Evolutionary conservation across 2,888 invertebrate genomes (phyloP), one percentile per base, ranked within the genome.

Genomic region (Acanthosepion lycidas): DNA sequence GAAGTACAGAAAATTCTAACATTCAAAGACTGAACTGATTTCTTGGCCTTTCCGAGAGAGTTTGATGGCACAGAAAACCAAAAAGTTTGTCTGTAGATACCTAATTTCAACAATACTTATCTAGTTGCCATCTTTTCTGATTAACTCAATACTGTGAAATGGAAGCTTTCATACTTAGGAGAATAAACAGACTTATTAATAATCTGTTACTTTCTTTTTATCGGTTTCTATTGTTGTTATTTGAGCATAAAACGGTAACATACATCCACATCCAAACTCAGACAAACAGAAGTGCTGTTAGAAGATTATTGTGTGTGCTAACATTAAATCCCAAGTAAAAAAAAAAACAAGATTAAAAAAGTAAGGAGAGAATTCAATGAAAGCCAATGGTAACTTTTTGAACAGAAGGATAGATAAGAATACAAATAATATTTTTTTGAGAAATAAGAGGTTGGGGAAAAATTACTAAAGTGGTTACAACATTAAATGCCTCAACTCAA

Each of bases 21-120:
- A 64, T 55, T 94, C 33, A 95, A 94, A 94, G 92, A 95, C 95
- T 95, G 95, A 48, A 95, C 95, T 92, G 95, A 95, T 91, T 95
- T 94, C 64, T 95, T 33, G 78, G 78, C 78, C 78, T 78, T 78
- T 78, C 55, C 64, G 49, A 55, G 33, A 92, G n/a, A 42, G 93
- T 78, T 64, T 49, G 28, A 48, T 93, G 93, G 18, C 78, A 78
- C 33, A 78, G 15, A 78, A n/a, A 78, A 78, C 78, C 15, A n/a
- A 78, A 78, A 78, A n/a, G 12, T 78, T 78, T n/a, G 18, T 3
- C n/a, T 33, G n/a, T 78, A n/a, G 33, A 78, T 15, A 33, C 78
- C 12, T n/a, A 78, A 12, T 78, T 78, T 78, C 78, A 78, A 78
- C 78, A 33, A 33, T n/a, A 1, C n/a, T n/a, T 23, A 59, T 23